Evolutionary conservation across 1,140 invertebrate species (phyloP).

Genomic region (Heliothis virescens): DNA sequence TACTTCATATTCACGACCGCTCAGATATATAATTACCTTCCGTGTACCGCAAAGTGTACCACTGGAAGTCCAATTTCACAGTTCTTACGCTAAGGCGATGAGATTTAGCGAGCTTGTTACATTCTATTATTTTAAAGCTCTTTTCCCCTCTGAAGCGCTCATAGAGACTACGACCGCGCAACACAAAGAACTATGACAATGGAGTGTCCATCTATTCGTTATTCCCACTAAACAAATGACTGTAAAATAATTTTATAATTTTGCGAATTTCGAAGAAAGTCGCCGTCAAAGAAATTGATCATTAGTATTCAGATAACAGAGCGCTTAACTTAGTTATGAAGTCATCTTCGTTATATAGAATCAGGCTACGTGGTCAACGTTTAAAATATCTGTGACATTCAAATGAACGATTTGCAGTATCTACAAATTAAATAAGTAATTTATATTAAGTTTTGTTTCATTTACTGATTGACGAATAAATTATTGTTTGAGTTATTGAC

Average conservation of each 20-base stretch:
- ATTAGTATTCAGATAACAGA: conserved; percentile 49
- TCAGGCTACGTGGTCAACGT: conserved; percentile 47
- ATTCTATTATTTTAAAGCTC: conserved; percentile 66
- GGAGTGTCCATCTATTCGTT: conserved; percentile 24
- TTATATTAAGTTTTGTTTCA: not conserved
- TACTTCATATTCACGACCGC: conserved; percentile 34
- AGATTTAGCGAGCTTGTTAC: conserved; percentile 61
- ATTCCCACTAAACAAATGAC: conserved; percentile 8
- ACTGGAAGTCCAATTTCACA: conserved; percentile 64
- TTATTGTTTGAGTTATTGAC: not conserved
- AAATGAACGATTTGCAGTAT: conserved; percentile 4
- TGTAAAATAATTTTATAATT: conserved; percentile 23
- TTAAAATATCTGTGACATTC: conserved; percentile 43
- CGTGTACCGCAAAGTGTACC: conserved; percentile 18
- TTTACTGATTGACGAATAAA: not conserved
- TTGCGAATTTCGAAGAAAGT: not conserved
- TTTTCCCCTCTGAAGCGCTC: conserved; percentile 50
- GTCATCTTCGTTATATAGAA: conserved; percentile 49
- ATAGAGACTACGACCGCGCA: conserved; percentile 12
- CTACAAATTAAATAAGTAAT: not conserved
- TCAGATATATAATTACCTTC: conserved; percentile 28
- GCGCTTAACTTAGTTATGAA: conserved; percentile 45
- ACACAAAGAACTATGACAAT: conserved; percentile 20
- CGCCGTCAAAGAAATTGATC: conserved; percentile 38
- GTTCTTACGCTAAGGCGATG: conserved; percentile 63